A percentile compares a stretch with the other conserved stretches of the same genome.
Conservation (phyloP, 2,797 vertebrate species). For the Agapornis canus region DNA sequence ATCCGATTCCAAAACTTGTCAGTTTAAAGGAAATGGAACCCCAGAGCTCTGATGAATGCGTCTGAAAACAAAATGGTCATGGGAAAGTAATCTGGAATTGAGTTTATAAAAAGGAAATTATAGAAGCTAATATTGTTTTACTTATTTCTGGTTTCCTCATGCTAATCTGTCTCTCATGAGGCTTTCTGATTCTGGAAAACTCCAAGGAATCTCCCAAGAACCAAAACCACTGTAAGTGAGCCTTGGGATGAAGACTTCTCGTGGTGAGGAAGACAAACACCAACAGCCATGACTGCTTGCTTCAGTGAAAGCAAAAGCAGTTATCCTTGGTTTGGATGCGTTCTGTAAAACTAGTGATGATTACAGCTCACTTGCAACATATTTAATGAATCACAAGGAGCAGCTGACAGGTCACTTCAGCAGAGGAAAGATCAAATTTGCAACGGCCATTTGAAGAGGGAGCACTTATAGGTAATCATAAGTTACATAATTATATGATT, state of each 20-base stretch:
- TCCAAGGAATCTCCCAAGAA: background rate
- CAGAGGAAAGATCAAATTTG: constrained; percentile 2
- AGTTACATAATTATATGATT: background rate
- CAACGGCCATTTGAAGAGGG: background rate
- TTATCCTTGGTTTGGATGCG: background rate
- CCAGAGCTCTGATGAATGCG: background rate
- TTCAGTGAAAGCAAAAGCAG: background rate
- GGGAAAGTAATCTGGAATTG: background rate
- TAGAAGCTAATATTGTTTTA: background rate
- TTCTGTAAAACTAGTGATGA: background rate
- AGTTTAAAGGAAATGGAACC: background rate
- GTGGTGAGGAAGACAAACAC: background rate
- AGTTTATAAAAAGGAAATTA: background rate
- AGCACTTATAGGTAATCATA: constrained; percentile 1
- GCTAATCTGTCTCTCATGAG: background rate
- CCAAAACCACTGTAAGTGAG: background rate
- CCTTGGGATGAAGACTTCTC: background rate
- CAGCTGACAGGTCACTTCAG: background rate
- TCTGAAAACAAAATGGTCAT: background rate
- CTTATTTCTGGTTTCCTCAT: background rate
- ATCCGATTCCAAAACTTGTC: background rate
- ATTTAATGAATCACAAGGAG: background rate
- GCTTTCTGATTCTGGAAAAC: background rate
- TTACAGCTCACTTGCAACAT: background rate
- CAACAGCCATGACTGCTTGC: background rate